A percentile compares a stretch with the other conserved stretches of the same genome.
Evolutionary conservation across 1,140 invertebrate species (phyloP).

Genomic region (Kradibia gibbosae): DNA sequence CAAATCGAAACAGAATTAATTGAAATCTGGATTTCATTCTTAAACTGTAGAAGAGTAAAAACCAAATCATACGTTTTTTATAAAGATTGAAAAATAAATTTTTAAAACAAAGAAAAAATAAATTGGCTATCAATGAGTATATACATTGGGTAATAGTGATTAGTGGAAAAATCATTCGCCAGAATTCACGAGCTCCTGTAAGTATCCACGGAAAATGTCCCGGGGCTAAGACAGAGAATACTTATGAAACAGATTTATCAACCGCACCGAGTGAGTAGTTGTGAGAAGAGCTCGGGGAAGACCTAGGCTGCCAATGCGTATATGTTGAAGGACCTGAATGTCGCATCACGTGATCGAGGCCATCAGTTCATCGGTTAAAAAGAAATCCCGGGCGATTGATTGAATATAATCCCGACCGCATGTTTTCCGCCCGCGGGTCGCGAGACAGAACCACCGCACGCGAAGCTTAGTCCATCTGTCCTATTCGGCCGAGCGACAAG

Average conservation of each 20-base stretch:
- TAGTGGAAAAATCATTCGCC: neutral
- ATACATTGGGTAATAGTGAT: neutral
- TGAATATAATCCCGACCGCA: constrained; percentile 50
- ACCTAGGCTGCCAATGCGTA: neutral
- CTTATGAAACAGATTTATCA: constrained; percentile 39
- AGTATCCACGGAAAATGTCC: neutral
- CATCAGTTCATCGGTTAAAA: constrained; percentile 14
- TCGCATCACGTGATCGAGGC: constrained; percentile 29
- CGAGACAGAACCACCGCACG: constrained; percentile 57
- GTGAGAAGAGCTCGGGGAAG: neutral
- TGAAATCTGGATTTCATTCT: no score
- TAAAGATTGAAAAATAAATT: no score
- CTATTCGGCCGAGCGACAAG: constrained; percentile 52
- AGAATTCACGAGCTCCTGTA: neutral
- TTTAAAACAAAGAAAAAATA: no score
- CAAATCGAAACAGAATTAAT: no score
- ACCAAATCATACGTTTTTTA: no score
- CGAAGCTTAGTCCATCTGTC: constrained; percentile 62
- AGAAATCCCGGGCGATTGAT: constrained; percentile 51
- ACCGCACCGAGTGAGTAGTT: neutral
- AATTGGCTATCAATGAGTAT: no score
- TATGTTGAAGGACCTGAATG: neutral
- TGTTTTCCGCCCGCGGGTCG: constrained; percentile 53
- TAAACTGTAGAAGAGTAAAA: no score
- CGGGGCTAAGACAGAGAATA: neutral